phyloP scores from a whole-genome alignment of 2,113 vertebrate genomes.

The Echinops telfairi region DNA sequence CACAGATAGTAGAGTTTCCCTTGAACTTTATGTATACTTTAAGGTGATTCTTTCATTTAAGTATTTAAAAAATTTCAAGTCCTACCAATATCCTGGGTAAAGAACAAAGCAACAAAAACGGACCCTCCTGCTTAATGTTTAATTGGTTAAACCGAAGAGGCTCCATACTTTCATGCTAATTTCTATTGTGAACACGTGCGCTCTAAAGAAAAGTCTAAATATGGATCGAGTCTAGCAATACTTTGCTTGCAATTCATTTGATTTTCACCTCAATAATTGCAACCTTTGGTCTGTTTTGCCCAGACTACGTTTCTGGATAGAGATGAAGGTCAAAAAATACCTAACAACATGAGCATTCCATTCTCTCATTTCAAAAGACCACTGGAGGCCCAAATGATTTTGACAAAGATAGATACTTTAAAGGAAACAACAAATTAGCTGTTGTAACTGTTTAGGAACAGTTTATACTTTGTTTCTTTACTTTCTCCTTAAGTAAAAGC shows the following conservation, averaged over 20 bases:
- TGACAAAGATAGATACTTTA: not conserved
- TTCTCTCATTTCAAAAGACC: constrained; percentile 7
- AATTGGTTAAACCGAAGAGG: constrained; percentile 18
- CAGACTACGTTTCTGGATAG: not conserved
- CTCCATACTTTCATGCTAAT: not conserved
- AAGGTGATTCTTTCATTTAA: not conserved
- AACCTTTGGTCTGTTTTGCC: not conserved
- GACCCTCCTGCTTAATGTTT: not conserved
- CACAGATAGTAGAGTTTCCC: constrained; percentile 7
- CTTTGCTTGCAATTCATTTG: constrained; percentile 36
- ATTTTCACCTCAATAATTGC: not conserved
- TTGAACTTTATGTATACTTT: not conserved
- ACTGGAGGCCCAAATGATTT: not conserved
- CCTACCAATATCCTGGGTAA: not conserved
- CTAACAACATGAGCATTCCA: not conserved
- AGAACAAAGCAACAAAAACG: not conserved
- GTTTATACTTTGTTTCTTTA: not conserved
- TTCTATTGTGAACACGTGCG: not conserved
- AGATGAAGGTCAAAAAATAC: not conserved
- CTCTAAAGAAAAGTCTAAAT: not conserved
- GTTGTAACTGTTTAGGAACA: constrained; percentile 5
- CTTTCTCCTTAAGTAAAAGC: constrained; percentile 50
- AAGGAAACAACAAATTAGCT: constrained; percentile 24
- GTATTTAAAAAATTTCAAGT: constrained; percentile 36
- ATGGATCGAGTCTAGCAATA: not conserved